Evolutionary conservation across 2,888 invertebrate genomes (phyloP).

Genomic region (Celastrina argiolus): DNA sequence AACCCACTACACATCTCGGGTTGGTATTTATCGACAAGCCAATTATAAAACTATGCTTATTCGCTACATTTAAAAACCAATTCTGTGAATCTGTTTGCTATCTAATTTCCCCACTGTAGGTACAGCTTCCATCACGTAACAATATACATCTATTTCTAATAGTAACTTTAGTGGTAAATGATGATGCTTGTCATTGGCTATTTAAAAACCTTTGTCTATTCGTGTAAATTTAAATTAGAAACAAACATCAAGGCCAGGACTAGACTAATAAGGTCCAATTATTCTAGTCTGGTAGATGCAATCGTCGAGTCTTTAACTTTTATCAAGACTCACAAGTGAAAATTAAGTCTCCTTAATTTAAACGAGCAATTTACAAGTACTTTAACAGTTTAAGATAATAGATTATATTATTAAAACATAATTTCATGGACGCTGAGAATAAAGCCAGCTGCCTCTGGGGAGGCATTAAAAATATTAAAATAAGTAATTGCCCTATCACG

Average conservation of each 20-base stretch:
- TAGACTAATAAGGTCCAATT: not conserved
- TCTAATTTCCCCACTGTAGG: too few species aligned
- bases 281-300: constrained; percentile 5
- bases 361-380: constrained; percentile 1
- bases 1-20: too few species aligned
- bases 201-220: not conserved
- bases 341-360: not conserved
- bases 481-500: constrained; percentile 70
- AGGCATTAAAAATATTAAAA: constrained; percentile 69
- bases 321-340: not conserved
- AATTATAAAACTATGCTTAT: too few species aligned
- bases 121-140: too few species aligned
- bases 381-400: constrained; percentile 14
- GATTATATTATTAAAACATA: constrained; percentile 18
- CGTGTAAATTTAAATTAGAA: not conserved
- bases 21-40: too few species aligned
- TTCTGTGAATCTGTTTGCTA: too few species aligned
- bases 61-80: too few species aligned
- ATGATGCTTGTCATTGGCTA: too few species aligned
- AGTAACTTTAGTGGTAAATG: too few species aligned
- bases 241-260: not conserved
- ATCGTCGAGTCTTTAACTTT: not conserved
- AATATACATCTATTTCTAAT: too few species aligned
- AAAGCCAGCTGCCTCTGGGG: constrained; percentile 44
- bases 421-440: constrained; percentile 40